Conservation (phyloP, 2,888 invertebrate species). For the Clepsis dumicolana region DNA sequence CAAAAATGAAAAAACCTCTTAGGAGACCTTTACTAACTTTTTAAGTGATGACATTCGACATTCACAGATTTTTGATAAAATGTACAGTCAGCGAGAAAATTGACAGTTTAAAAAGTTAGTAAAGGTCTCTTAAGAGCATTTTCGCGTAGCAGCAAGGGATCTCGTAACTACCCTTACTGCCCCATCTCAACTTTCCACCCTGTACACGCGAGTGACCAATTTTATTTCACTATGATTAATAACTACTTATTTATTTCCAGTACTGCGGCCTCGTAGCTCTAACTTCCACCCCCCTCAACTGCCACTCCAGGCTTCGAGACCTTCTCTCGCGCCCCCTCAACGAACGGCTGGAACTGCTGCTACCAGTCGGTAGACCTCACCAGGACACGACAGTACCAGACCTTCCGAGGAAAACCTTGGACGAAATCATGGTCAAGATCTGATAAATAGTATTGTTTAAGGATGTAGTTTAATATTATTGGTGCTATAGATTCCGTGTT, state of each 20-base stretch:
- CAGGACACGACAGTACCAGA: conserved; percentile 92
- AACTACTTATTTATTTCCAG: conserved; percentile 76
- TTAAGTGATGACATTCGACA: too few species aligned
- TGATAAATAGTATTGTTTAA: conserved; percentile 50
- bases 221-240: too few species aligned
- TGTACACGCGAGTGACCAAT: too few species aligned
- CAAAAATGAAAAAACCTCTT: too few species aligned
- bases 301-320: conserved; percentile 91
- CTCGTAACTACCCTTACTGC: too few species aligned
- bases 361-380: conserved; percentile 95
- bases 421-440: conserved; percentile 90
- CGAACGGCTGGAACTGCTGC: conserved; percentile 92
- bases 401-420: conserved; percentile 89
- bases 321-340: conserved; percentile 92
- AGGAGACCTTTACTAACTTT: too few species aligned
- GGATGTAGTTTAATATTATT: background rate
- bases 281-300: conserved; percentile 96
- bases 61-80: too few species aligned
- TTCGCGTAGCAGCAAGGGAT: too few species aligned
- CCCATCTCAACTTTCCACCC: too few species aligned
- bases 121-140: too few species aligned
- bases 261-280: conserved; percentile 94
- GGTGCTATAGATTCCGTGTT: background rate
- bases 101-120: too few species aligned
- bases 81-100: too few species aligned